Base-by-base conservation (phyloP, 35 echinoderm and acorn worm genomes). In the Lytechinus pictus region DNA sequence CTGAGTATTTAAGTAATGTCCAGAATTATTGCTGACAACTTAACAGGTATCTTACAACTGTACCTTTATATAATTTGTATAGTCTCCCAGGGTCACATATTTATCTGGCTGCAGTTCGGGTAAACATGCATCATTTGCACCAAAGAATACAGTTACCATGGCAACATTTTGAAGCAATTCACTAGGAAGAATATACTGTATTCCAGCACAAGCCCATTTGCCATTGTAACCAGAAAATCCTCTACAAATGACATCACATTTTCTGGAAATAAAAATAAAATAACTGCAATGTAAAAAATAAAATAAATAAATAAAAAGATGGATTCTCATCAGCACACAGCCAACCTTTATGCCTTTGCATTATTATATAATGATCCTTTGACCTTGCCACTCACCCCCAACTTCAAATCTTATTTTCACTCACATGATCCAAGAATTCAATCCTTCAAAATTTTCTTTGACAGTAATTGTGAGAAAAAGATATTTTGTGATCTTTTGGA, bases 91-190 rank as follows among this genome's bases (percentile, higher is more conserved):
- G 9, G 95, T 44, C 11, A 95, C 95, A 95, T 95, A 54, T n/a
- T 95, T 86, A 10, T 95, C 72, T 87, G 95, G 51, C 72, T 95
- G 79, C 28, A 87, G n/a, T n/a, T 54, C 86, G 4, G 51, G 86
- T 28, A 89, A 19, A 54, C 72, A 95, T 27, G 86, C 79, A 95
- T 95, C 95, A 89, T 95, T 95, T 24, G 95, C 95, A 87, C 95
- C 95, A 55, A 95, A 95, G 95, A 95, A 95, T 24, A 95, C 52
- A 12, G 95, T 95, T 28, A 51, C 95, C 95, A 95, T 95, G 86
- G 55, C 86, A 95, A 95, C 52, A 89, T 89, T 53, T 28, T 86
- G 54, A 28, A 88, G 72, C 14, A 54, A 91, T 52, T 95, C 86
- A 21, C 11, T 4, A 4, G 95, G 79, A 57, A 95, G 53, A 28